Evolutionary conservation across 1,140 invertebrate species (phyloP).

Genomic region (Xylocopa sonorina): DNA sequence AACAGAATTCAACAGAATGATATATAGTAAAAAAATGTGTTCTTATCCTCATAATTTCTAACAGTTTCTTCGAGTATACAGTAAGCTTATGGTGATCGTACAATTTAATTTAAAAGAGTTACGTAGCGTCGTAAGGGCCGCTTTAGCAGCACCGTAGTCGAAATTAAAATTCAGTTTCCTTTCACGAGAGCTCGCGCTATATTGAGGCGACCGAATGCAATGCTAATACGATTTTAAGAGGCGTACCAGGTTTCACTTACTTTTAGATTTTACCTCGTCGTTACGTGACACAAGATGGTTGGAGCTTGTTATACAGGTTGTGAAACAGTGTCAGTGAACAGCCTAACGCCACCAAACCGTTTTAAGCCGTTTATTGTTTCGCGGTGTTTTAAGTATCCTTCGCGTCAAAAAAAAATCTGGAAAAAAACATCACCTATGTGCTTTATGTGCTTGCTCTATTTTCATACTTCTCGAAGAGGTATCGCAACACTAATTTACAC

Average conservation of each 20-base stretch:
- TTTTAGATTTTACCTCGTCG: conserved; percentile 52
- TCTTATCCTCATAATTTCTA: background rate
- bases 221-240: conserved; percentile 14
- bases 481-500: too few species aligned
- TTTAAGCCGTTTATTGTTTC: conserved; percentile 63
- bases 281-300: conserved; percentile 62
- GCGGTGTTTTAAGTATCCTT: conserved; percentile 69
- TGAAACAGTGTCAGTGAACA: conserved; percentile 82
- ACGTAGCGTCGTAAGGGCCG: background rate
- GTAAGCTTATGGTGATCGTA: too few species aligned
- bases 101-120: conserved; percentile 11
- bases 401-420: conserved; percentile 56
- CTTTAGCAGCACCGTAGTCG: background rate
- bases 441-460: too few species aligned
- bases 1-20: too few species aligned
- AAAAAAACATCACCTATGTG: background rate
- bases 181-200: background rate
- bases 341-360: conserved; percentile 79
- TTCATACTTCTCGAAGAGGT: too few species aligned
- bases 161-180: conserved; percentile 27
- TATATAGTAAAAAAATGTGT: too few species aligned
- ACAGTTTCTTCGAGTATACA: background rate
- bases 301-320: conserved; percentile 67
- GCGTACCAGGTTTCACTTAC: background rate
- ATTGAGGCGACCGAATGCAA: background rate